A percentile compares a stretch with the other conserved stretches of the same genome.
phyloP scores from a whole-genome alignment of 2,797 vertebrate species.

The Clarias platycephalus region DNA sequence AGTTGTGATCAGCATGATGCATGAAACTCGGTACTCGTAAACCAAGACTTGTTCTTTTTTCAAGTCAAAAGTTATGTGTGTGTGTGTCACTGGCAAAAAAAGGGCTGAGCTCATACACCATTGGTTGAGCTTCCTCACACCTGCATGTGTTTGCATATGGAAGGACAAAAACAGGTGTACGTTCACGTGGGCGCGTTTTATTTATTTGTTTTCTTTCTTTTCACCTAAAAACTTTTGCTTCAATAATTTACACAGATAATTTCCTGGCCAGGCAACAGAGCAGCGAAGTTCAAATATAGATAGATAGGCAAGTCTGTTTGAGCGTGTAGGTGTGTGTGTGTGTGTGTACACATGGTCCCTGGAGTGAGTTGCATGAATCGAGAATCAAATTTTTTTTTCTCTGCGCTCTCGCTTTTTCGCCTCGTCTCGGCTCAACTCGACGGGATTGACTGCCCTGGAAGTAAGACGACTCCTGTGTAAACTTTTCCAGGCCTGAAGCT shows the following conservation, averaged over 20 bases:
- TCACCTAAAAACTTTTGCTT: not conserved
- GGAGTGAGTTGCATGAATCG: constrained; percentile 22
- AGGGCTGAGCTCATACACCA: not conserved
- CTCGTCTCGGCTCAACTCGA: constrained; percentile 52
- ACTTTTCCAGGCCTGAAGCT: constrained; percentile 48
- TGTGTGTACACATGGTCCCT: not conserved
- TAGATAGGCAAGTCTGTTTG: constrained; percentile 26
- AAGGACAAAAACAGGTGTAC: constrained; percentile 17
- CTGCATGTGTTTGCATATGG: constrained; percentile 28
- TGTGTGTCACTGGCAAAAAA: not conserved
- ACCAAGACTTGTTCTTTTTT: too few species aligned
- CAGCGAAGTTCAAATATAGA: constrained; percentile 72
- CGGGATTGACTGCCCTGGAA: constrained; percentile 58
- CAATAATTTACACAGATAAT: constrained; percentile 67
- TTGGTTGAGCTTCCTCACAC: constrained; percentile 27
- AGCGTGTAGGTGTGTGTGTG: not conserved
- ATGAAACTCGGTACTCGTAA: too few species aligned
- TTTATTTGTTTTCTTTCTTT: not conserved
- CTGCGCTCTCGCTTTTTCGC: constrained; percentile 65
- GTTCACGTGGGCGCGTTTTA: constrained; percentile 39
- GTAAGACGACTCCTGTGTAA: constrained; percentile 68
- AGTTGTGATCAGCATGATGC: too few species aligned
- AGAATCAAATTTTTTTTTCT: constrained; percentile 49
- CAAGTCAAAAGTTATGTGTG: too few species aligned
- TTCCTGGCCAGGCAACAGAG: constrained; percentile 69